Base-by-base conservation (phyloP, 30 jellyfish, hydroid and myxozoan genomes). In the Catostylus mosaicus region DNA sequence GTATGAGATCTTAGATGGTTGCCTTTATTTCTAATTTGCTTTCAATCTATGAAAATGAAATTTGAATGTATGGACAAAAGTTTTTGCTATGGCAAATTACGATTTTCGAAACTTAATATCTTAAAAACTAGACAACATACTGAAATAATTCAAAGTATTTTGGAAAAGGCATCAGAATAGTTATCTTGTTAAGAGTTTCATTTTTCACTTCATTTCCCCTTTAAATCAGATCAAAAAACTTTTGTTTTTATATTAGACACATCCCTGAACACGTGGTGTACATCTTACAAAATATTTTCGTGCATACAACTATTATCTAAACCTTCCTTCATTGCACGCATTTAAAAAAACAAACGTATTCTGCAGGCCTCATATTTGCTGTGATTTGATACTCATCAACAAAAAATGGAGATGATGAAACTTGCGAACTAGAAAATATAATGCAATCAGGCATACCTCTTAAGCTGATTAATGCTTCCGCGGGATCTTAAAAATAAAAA, bases 391-490 rank as follows among this genome's bases (percentile, higher is more conserved):
- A 43, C 16, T 16, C 54, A 16, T 16, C 54, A 6, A 43, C 14
- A 43, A 43, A 16, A 6, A 16, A 16, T 43, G 16, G 54, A 6
- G 14, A 6, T 16, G 54, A 9, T 6, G 14, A 16, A 43, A 43
- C 54, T 43, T 6, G 16, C 16, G 54, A 9, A 43, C 8, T 43
- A 6, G 16, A 9, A 0, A 6, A 6, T 9, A 43, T 16, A 43
- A 8, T 8, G 29, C 7, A 8, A 22, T 6, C 3, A 52, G 22
- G 19, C 22, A 22, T 52, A 52, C 67, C 67, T 52, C 67, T 52
- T 52, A 52, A n/a, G 67, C 67, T 52, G 19, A 52, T 52, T n/a
- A 52, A n/a, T 52, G 67, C 67, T 22, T n/a, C 67, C 19, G 67
- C 67, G 3, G 67, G 67, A 52, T 52, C 67, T 52, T 6, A 11